These are phyloP conservation scores for Marisa cornuarietis DNA, from an alignment of 1,140 invertebrate genomes.

Conservation along the genomic window DNA sequence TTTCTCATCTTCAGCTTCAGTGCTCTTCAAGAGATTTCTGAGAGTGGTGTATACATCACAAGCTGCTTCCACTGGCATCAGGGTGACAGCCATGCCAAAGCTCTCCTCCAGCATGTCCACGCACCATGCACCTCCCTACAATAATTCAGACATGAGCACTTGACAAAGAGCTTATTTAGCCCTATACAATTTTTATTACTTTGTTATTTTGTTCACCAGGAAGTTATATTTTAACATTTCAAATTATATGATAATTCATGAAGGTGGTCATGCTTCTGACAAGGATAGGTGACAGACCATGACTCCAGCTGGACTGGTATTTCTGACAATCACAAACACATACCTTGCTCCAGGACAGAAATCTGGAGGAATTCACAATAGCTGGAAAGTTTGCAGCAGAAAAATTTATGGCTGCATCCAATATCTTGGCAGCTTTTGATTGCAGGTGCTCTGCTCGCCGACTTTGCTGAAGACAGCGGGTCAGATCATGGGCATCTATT, in stretches of 20 bases:
- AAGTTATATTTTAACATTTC: no score
- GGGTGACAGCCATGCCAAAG: constrained; percentile 15
- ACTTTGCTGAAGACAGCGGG: constrained; percentile 3
- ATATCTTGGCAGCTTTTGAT: background rate
- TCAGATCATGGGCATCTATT: constrained; percentile 13
- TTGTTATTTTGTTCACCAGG: no score
- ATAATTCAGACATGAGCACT: background rate
- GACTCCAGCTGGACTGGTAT: no score
- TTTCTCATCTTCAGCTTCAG: background rate
- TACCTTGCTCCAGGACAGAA: constrained; percentile 15
- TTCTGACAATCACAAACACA: no score
- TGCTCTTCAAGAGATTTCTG: background rate
- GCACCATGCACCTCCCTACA: constrained; percentile 15
- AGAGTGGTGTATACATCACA: constrained; percentile 15
- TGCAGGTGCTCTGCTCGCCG: constrained; percentile 9
- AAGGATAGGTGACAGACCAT: no score
- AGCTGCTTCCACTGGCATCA: constrained; percentile 4
- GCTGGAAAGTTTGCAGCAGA: constrained; percentile 8
- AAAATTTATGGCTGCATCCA: constrained; percentile 6
- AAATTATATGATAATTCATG: no score
- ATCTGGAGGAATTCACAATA: background rate
- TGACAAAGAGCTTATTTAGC: no score
- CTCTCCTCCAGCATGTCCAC: constrained; percentile 12
- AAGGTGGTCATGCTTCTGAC: no score
- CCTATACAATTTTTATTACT: no score